phyloP scores from a whole-genome alignment of 2,797 vertebrate species.

The Saguinus oedipus region DNA sequence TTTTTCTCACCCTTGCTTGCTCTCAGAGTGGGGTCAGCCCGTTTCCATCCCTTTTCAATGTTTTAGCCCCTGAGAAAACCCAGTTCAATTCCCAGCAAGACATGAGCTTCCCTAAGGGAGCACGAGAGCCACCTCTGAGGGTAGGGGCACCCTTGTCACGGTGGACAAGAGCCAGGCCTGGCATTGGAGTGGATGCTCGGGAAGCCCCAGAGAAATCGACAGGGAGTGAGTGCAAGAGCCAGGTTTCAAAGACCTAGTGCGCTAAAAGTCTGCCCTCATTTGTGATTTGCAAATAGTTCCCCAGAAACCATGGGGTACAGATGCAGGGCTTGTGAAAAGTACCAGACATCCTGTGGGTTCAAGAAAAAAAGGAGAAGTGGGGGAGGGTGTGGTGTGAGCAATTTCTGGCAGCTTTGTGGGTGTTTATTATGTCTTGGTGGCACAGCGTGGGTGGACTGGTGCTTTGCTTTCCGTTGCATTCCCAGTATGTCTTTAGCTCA shows the following conservation, averaged over 20 bases:
- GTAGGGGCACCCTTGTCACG: not conserved
- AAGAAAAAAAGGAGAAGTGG: not conserved
- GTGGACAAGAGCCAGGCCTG: not conserved
- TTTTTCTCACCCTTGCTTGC: too few species aligned
- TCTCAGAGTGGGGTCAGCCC: not conserved
- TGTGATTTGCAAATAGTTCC: not conserved
- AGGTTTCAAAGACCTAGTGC: not conserved
- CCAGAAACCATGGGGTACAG: not conserved
- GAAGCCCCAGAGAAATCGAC: not conserved
- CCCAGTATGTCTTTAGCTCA: not conserved
- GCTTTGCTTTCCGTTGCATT: not conserved
- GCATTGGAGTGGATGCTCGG: not conserved
- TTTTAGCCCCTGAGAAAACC: not conserved
- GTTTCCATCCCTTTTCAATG: not conserved
- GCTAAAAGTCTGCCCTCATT: not conserved
- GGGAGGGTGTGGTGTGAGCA: not conserved
- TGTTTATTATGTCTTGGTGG: not conserved
- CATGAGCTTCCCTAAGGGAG: not conserved
- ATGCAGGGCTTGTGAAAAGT: not conserved
- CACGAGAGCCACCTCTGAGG: not conserved
- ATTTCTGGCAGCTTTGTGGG: not conserved
- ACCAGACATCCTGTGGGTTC: not conserved
- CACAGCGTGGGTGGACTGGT: not conserved
- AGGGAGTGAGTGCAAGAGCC: accelerated
- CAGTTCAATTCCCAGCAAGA: not conserved